These are phyloP conservation scores for Synanthedon formicaeformis DNA, from an alignment of 2,888 invertebrate genomes.

Conservation along the genomic window DNA sequence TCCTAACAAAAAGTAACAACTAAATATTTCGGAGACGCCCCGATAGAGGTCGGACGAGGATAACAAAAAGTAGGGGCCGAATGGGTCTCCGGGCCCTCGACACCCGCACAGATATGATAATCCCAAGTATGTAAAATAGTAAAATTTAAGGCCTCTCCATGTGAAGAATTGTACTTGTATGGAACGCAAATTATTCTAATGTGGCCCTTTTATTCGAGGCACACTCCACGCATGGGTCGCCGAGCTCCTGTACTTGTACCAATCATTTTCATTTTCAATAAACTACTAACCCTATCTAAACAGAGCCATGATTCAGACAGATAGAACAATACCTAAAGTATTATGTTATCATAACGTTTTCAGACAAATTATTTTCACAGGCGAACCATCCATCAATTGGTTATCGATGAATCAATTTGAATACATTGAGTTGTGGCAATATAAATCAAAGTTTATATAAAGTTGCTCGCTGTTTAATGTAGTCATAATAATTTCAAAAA, in stretches of 20 bases:
- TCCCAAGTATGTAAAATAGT: constrained; percentile 70
- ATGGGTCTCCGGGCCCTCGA: constrained; percentile 32
- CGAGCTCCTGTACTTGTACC: constrained; percentile 37
- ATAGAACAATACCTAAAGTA: constrained; percentile 18
- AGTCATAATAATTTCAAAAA: constrained; percentile 34
- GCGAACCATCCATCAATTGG: constrained; percentile 39
- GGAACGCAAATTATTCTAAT: constrained; percentile 68
- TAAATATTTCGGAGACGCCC: constrained; percentile 65
- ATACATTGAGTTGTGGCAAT: constrained; percentile 39
- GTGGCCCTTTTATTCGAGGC: constrained; percentile 66
- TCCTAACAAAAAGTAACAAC: constrained; percentile 67
- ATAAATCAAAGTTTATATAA: constrained; percentile 44
- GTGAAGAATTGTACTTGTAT: constrained; percentile 68
- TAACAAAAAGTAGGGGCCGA: constrained; percentile 59
- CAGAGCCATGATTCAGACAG: constrained; percentile 44
- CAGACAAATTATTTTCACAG: constrained; percentile 35
- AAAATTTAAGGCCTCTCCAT: constrained; percentile 69
- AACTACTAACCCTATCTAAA: constrained; percentile 66
- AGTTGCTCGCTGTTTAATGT: constrained; percentile 32
- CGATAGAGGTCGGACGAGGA: constrained; percentile 63
- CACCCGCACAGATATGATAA: constrained; percentile 67
- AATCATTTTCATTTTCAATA: constrained; percentile 69
- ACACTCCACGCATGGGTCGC: constrained; percentile 50
- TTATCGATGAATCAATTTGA: constrained; percentile 52
- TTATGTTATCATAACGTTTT: constrained; percentile 40